Conservation (phyloP, 2,888 invertebrate genomes). For the Sabellastarte sp. region DNA sequence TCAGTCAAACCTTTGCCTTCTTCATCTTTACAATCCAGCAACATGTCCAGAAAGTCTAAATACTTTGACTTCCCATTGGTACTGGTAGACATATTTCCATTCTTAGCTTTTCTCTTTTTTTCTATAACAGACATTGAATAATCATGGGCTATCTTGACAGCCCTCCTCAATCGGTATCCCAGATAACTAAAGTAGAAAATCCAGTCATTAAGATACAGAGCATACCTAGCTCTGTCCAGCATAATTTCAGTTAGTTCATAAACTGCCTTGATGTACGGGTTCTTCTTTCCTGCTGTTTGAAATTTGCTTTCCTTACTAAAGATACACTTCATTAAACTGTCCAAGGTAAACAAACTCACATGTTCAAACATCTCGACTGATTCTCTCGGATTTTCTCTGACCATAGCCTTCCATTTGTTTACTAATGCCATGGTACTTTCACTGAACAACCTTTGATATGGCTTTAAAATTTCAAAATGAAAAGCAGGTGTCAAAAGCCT, state of each 20-base stretch:
- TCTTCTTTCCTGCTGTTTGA: constrained; percentile 23
- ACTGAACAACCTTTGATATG: no score
- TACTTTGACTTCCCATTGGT: background rate
- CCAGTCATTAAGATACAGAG: no score
- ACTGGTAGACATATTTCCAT: no score
- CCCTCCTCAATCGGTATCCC: no score
- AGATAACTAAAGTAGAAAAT: no score
- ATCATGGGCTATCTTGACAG: no score
- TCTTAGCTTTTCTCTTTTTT: no score
- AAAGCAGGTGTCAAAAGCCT: constrained; percentile 17
- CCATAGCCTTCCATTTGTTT: background rate
- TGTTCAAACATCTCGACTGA: constrained; percentile 32
- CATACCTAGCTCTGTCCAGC: no score
- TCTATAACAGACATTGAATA: no score
- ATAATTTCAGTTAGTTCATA: no score
- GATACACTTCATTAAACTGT: constrained; percentile 38
- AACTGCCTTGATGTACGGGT: background rate
- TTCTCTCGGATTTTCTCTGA: background rate
- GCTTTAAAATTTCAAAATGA: constrained; percentile 19
- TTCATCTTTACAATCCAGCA: constrained; percentile 5
- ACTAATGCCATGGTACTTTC: constrained; percentile 3
- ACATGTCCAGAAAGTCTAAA: constrained; percentile 12
- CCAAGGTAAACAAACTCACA: constrained; percentile 36
- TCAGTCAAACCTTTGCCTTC: constrained; percentile 5
- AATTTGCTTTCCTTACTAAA: constrained; percentile 36